These are phyloP conservation scores for Cercocebus atys DNA, from an alignment of 2,113 vertebrate species.

Conservation along the genomic window DNA sequence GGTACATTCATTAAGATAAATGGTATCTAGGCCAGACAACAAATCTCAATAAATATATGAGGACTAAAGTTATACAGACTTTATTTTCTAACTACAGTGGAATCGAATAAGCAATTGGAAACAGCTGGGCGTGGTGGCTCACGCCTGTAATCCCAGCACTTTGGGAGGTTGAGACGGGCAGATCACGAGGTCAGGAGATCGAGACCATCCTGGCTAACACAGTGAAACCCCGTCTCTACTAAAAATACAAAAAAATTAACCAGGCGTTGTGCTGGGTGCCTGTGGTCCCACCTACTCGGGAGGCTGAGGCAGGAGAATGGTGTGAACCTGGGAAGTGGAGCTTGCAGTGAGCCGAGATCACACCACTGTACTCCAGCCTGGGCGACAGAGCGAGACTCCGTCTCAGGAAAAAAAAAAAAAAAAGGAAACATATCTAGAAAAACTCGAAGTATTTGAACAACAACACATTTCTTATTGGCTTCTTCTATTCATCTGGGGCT, in stretches of 20 bases:
- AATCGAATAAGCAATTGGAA: neutral
- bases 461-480: neutral
- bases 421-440: neutral
- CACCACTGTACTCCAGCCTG: too few species aligned
- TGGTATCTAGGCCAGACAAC: neutral
- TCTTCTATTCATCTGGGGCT: neutral
- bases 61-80: neutral
- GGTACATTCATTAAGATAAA: neutral
- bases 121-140: too few species aligned
- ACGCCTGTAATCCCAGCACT: too few species aligned
- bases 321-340: rapidly evolving
- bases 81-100: neutral
- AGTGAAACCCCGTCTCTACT: too few species aligned
- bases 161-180: rapidly evolving
- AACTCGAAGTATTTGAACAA: neutral
- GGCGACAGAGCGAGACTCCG: too few species aligned
- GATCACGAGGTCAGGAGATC: too few species aligned
- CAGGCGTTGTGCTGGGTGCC: rapidly evolving
- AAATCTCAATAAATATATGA: neutral
- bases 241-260: too few species aligned
- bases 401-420: too few species aligned
- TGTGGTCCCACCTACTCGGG: too few species aligned
- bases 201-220: too few species aligned
- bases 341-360: too few species aligned
- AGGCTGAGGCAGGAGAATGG: too few species aligned